Evolutionary conservation across 2,888 invertebrate genomes (phyloP), one percentile per base, ranked within the genome.

Genomic region (Noctua fimbriata): DNA sequence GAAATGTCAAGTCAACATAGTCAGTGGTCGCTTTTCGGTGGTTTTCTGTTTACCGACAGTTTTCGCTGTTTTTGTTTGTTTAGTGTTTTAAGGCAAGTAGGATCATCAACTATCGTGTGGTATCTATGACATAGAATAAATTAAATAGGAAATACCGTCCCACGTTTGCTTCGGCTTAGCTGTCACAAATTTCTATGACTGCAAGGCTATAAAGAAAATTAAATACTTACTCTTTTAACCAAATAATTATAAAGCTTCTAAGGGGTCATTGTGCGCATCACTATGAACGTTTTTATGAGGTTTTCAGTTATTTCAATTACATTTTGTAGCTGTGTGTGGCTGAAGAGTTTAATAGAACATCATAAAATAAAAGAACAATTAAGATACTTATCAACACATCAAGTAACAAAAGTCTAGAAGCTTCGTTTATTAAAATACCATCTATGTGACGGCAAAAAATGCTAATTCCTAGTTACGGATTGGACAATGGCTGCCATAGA

Each of bases 401-500:
- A 58, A 81, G 28, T 67, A 47, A 47, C 14, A 73, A 66, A 49
- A 58, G 28, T 78, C 72, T 69, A 80, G 75, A 76, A 83, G 32
- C 12, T 86, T 79, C 72, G 71, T 86, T 86, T 88, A 87, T 86
- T 83, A 89, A 89, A 86, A 87, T 84, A 79, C 87, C 73, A 79
- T 89, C n/a, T 77, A 73, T 41, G 67, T 73, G 81, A 81, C 60
- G 49, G 32, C 90, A 91, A 89, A 90, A 88, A 87, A 79, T 79
- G 87, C 85, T 90, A 90, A 91, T 91, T 90, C 83, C 80, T 89
- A 84, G 85, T 83, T 88, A 86, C 83, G 84, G 85, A 84, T 88
- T 85, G 86, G 85, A 85, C 84, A 82, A 89, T 86, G 84, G 82
- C 87, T 86, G 84, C 90, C 95, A 95, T 95, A 95, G 90, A 90